A percentile compares a stretch with the other conserved stretches of the same genome.
Evolutionary conservation across 2,797 vertebrate genomes (phyloP).

Genomic region (Eleutherodactylus coqui): DNA sequence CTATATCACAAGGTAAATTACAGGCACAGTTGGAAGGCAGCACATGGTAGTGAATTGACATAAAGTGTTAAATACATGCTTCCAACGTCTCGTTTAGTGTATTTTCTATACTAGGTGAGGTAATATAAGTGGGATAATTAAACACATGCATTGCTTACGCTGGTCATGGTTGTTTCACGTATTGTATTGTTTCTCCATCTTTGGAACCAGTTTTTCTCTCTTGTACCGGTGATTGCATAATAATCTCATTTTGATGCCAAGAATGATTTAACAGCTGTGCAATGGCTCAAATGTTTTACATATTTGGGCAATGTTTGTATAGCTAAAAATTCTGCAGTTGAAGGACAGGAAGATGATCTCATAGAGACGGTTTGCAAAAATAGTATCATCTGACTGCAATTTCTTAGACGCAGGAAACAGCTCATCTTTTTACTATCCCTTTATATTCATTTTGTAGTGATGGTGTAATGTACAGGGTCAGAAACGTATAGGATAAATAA

Average conservation of each 20-base stretch:
- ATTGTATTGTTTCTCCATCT: background rate
- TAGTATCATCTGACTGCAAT: background rate
- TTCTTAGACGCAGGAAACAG: background rate
- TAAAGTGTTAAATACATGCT: background rate
- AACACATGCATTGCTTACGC: too few species aligned
- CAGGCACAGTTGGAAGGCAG: background rate
- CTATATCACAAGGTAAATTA: background rate
- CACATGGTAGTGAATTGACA: background rate
- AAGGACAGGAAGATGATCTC: conserved; percentile 34
- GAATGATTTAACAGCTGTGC: background rate
- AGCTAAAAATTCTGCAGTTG: background rate
- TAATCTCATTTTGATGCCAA: conserved; percentile 1
- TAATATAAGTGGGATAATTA: background rate
- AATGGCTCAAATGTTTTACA: conserved; percentile 11
- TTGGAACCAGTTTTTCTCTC: background rate
- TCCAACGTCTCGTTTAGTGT: background rate
- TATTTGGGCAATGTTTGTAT: background rate
- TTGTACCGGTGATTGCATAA: background rate
- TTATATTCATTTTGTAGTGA: background rate
- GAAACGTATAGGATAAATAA: background rate
- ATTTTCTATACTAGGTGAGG: background rate
- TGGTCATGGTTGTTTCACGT: background rate
- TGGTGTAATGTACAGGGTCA: background rate
- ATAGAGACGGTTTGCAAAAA: background rate
- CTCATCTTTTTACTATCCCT: background rate